These are phyloP conservation scores for Drosophila teissieri DNA, from an alignment of 1,140 invertebrate species.

Conservation along the genomic window DNA sequence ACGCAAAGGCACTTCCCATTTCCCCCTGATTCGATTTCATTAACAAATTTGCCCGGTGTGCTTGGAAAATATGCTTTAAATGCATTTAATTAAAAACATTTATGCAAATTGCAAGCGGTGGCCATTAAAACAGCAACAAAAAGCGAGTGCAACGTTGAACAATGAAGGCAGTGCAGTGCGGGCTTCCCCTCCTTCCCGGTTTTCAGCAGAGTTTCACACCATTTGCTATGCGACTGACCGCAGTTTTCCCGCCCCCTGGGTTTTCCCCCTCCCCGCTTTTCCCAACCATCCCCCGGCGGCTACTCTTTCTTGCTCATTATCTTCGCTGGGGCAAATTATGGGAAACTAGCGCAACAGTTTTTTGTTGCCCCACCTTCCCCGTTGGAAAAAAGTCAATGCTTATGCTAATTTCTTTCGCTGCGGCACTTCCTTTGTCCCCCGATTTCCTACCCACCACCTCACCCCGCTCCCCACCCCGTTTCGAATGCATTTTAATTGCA, in stretches of 20 bases:
- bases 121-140: constrained; percentile 58
- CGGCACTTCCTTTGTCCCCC: constrained; percentile 49
- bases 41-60: constrained; percentile 56
- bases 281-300: constrained; percentile 13
- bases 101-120: constrained; percentile 69
- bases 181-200: not conserved
- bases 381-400: constrained; percentile 60
- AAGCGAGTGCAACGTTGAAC: constrained; percentile 59
- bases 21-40: constrained; percentile 67
- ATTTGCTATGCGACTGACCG: constrained; percentile 76
- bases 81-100: constrained; percentile 80
- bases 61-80: constrained; percentile 73
- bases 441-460: not conserved
- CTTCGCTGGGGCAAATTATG: constrained; percentile 71
- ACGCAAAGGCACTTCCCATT: constrained; percentile 49
- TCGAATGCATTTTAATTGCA: constrained; percentile 78
- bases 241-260: constrained; percentile 25
- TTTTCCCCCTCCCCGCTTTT: constrained; percentile 7
- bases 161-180: constrained; percentile 40
- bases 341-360: constrained; percentile 68
- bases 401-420: constrained; percentile 75
- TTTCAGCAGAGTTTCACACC: constrained; percentile 70
- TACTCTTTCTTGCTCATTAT: constrained; percentile 64
- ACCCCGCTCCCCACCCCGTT: not conserved
- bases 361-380: constrained; percentile 32